A percentile compares a stretch with the other conserved stretches of the same genome.
phyloP scores from a whole-genome alignment of 2,797 vertebrate species.

The Poecilia velifera region DNA sequence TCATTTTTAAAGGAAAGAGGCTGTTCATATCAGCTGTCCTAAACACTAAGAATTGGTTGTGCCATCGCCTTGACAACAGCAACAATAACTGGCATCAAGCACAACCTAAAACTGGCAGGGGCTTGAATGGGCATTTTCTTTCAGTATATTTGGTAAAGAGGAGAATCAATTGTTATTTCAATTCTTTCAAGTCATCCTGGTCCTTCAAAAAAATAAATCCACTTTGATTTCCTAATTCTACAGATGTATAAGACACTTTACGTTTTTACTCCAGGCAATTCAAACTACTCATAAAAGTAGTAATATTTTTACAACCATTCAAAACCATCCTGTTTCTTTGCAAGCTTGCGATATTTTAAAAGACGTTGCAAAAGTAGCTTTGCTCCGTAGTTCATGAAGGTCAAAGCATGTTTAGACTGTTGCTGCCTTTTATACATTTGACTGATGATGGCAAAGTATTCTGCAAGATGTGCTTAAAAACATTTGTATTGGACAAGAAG shows the following conservation, averaged over 20 bases:
- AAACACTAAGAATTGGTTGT: background rate
- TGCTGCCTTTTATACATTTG: background rate
- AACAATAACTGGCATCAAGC: background rate
- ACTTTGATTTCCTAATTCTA: background rate
- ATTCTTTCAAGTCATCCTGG: background rate
- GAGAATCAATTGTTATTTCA: background rate
- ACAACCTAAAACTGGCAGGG: background rate
- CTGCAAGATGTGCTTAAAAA: background rate
- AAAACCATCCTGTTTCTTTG: background rate
- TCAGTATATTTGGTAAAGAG: background rate
- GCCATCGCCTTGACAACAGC: background rate
- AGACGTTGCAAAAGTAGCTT: background rate
- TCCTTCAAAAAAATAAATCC: background rate
- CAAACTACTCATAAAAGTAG: background rate
- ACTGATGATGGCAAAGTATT: background rate
- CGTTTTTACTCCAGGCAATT: background rate
- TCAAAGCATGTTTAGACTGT: background rate
- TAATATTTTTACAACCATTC: too few relatives aligned
- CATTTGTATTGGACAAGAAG: background rate
- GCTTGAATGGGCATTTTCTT: background rate
- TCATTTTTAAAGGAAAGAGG: background rate
- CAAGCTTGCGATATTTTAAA: background rate
- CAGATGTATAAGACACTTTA: background rate
- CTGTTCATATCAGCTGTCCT: background rate
- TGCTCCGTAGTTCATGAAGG: background rate